Evolutionary conservation across 1,140 invertebrate species (phyloP).

Genomic region (Drosophila cardini): DNA sequence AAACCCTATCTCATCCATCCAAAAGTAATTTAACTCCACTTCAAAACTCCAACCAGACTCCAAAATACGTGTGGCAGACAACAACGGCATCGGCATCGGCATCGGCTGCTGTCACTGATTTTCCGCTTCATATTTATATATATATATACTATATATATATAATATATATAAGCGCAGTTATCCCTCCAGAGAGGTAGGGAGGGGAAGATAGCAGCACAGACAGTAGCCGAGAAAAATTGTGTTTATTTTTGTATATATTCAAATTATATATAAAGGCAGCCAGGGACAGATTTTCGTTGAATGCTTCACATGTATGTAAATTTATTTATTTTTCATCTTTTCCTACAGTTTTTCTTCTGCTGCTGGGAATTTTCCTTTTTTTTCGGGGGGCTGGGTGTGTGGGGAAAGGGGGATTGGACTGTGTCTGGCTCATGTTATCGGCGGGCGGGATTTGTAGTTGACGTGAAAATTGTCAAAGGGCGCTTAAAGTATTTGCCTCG

Average conservation of each 20-base stretch:
- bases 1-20: conserved; percentile 38
- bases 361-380: conserved; percentile 53
- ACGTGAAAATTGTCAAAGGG: conserved; percentile 82
- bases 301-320: conserved; percentile 63
- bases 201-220: conserved; percentile 26
- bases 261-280: conserved; percentile 60
- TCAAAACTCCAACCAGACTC: conserved; percentile 67
- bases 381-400: too few species aligned
- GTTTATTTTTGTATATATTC: conserved; percentile 76
- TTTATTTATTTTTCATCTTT: conserved; percentile 55
- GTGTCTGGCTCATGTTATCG: conserved; percentile 52
- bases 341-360: conserved; percentile 7
- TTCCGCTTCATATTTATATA: conserved; percentile 76
- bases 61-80: conserved; percentile 42
- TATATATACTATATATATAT: conserved; percentile 20
- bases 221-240: conserved; percentile 64
- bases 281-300: conserved; percentile 57
- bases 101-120: conserved; percentile 77
- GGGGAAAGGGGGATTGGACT: conserved; percentile 21
- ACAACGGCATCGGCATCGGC: conserved; percentile 21
- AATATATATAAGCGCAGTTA: conserved; percentile 15
- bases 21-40: conserved; percentile 82
- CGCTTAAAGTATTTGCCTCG: conserved; percentile 70
- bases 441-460: conserved; percentile 70
- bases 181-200: conserved; percentile 48